A percentile compares a stretch with the other conserved stretches of the same genome.
phyloP scores from a whole-genome alignment of 2,113 vertebrate genomes.

The Pelmatolapia mariae region DNA sequence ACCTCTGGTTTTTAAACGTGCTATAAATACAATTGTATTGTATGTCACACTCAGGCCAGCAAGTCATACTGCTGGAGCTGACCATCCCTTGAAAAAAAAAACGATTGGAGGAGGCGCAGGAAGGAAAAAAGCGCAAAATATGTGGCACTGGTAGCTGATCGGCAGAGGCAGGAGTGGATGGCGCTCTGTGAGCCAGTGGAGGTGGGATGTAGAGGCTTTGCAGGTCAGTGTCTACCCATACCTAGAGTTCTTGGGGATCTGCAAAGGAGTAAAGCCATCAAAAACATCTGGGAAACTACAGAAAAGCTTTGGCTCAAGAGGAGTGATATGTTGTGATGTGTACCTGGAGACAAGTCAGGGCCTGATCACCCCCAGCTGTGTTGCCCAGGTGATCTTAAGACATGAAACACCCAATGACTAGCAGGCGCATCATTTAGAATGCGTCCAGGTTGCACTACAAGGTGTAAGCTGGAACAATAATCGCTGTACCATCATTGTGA shows the following conservation, averaged over 20 bases:
- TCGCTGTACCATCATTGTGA: neutral
- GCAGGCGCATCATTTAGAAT: neutral
- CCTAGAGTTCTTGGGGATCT: neutral
- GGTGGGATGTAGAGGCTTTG: neutral
- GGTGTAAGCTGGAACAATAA: neutral
- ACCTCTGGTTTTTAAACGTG: neutral
- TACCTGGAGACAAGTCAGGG: neutral
- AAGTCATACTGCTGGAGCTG: neutral
- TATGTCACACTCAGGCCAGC: neutral
- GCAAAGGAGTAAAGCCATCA: neutral
- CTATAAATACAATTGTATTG: neutral
- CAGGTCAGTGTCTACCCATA: neutral
- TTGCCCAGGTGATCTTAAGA: neutral
- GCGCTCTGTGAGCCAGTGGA: neutral
- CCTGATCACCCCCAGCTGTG: neutral
- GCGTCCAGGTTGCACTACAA: neutral
- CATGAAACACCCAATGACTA: neutral
- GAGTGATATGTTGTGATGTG: neutral
- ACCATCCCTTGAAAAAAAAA: neutral
- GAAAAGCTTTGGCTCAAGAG: neutral
- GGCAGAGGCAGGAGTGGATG: neutral
- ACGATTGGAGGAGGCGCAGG: neutral
- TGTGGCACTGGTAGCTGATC: neutral
- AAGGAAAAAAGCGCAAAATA: neutral
- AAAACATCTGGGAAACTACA: neutral